Evolutionary conservation across 2,113 vertebrate species (phyloP).

Genomic region (Passer montanus): DNA sequence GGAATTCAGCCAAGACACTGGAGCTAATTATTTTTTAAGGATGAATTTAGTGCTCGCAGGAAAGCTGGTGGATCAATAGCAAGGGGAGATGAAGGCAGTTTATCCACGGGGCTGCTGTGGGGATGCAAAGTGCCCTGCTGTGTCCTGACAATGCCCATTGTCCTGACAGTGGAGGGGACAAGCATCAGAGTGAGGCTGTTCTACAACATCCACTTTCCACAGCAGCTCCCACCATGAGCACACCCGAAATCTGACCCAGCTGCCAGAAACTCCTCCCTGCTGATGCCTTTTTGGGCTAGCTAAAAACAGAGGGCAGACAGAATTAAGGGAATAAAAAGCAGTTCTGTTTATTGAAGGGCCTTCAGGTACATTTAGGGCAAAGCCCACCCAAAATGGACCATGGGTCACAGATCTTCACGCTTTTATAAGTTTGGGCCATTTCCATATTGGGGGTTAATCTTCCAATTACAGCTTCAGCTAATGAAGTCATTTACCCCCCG

Average conservation of each 20-base stretch:
- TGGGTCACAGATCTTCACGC: rapidly evolving
- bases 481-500: background rate
- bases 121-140: background rate
- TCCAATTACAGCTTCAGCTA: background rate
- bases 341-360: too few relatives aligned
- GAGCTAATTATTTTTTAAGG: slow-evolving; percentile 61
- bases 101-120: background rate
- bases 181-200: background rate
- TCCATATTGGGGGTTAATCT: background rate
- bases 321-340: background rate
- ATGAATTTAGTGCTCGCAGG: background rate
- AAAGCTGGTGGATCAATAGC: slow-evolving; percentile 33
- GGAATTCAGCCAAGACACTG: slow-evolving; percentile 18
- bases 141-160: background rate
- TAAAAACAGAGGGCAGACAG: rapidly evolving
- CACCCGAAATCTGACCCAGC: background rate
- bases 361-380: background rate
- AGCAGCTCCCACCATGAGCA: rapidly evolving
- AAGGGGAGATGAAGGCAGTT: background rate
- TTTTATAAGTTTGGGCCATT: too few relatives aligned
- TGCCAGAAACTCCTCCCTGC: background rate
- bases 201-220: rapidly evolving
- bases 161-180: background rate
- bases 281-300: background rate
- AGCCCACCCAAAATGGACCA: background rate